Evolutionary conservation across 2,113 vertebrate species (phyloP).

Genomic region (Gymnogyps californianus): DNA sequence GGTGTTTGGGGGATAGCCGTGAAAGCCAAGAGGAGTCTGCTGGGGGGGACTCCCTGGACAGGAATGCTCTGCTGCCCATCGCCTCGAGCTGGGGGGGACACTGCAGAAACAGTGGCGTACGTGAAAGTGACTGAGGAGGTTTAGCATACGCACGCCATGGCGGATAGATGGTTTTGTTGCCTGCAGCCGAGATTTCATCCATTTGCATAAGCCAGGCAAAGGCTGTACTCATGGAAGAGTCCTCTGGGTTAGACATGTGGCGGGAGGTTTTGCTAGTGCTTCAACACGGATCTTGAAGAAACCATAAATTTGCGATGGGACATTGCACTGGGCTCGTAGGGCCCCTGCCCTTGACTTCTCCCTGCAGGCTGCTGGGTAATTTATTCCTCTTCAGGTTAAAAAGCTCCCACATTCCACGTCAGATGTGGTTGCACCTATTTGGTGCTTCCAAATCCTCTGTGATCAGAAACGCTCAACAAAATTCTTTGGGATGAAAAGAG

Average conservation of each 20-base stretch:
- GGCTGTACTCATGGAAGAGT: background rate
- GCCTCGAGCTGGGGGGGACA: rapidly evolving
- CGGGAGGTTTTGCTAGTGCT: background rate
- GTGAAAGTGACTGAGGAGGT: background rate
- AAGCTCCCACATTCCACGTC: background rate
- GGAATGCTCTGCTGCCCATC: background rate
- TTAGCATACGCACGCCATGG: rapidly evolving
- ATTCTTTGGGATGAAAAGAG: background rate
- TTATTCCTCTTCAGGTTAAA: background rate
- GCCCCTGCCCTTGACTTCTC: background rate
- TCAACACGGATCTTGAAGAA: background rate
- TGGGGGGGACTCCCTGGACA: rapidly evolving
- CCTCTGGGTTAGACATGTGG: rapidly evolving
- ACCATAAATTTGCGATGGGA: background rate
- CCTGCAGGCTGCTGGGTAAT: background rate
- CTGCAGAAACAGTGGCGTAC: background rate
- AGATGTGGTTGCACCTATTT: background rate
- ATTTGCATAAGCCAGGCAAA: background rate
- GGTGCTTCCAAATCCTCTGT: background rate
- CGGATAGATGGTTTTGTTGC: background rate
- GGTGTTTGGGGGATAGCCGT: background rate
- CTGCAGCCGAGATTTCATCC: background rate
- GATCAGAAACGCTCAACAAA: background rate
- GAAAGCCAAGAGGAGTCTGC: background rate
- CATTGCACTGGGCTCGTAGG: rapidly evolving